Percentiles rank a stretch among this genome's conserved stretches.
phyloP scores from a whole-genome alignment of 1,140 invertebrate species.

The Halesus radiatus region DNA sequence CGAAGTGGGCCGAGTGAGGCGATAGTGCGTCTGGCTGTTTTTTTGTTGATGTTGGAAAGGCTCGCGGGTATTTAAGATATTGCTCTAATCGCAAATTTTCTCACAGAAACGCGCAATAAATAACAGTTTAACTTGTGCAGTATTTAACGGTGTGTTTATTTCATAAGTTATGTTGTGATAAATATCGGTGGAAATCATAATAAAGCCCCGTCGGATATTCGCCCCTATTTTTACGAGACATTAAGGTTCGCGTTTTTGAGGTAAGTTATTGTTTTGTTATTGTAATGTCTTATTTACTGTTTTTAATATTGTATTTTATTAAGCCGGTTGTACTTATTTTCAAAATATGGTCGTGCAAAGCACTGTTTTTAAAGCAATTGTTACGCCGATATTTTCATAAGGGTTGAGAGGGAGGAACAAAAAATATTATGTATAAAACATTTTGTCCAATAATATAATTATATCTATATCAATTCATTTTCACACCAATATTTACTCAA shows the following conservation, averaged over 20 bases:
- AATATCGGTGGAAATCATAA: neutral
- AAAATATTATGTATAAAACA: too few species aligned
- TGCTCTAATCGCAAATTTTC: neutral
- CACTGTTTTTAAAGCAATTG: too few species aligned
- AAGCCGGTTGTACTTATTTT: too few species aligned
- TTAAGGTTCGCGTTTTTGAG: constrained; percentile 11
- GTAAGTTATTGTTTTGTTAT: constrained; percentile 6
- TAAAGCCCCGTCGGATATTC: constrained; percentile 11
- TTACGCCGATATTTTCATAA: too few species aligned
- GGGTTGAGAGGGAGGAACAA: too few species aligned
- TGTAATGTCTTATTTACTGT: too few species aligned
- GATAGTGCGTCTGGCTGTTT: neutral
- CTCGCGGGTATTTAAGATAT: constrained; percentile 24
- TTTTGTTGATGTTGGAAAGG: neutral
- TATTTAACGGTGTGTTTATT: neutral
- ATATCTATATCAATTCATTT: too few species aligned
- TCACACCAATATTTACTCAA: too few species aligned
- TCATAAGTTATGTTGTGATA: neutral
- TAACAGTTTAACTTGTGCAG: neutral
- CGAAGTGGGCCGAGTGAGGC: neutral
- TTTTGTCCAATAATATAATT: too few species aligned
- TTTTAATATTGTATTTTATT: too few species aligned
- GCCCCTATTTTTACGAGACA: constrained; percentile 23
- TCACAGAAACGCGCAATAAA: constrained; percentile 21
- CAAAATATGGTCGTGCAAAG: too few species aligned